phyloP scores from a whole-genome alignment of 2,797 vertebrate species.

The Catostomus latipinnis region DNA sequence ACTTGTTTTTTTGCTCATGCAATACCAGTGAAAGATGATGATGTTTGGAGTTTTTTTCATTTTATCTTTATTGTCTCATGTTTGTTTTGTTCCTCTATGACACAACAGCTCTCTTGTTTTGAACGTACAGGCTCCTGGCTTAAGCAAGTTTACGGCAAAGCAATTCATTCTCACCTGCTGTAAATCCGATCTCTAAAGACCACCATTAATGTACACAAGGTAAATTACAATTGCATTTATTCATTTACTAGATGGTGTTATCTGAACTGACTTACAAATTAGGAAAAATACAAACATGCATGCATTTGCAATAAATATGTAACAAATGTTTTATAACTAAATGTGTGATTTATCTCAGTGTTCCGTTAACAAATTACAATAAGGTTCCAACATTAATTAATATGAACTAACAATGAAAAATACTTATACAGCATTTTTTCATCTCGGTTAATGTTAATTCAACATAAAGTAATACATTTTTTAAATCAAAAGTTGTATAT shows the following conservation, averaged over 20 bases:
- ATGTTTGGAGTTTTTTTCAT: conserved; percentile 21
- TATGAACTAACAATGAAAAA: no score
- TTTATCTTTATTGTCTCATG: conserved; percentile 24
- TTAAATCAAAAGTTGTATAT: no score
- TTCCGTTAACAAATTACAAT: no score
- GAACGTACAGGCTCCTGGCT: no score
- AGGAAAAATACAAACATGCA: neutral
- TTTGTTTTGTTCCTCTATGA: conserved; percentile 19
- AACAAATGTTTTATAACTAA: no score
- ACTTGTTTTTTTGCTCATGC: conserved; percentile 58
- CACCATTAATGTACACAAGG: no score
- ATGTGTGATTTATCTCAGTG: neutral
- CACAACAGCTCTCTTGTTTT: no score
- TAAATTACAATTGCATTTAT: neutral
- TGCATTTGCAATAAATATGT: neutral
- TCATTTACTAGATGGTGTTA: neutral
- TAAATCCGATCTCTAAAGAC: no score
- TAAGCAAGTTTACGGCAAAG: neutral
- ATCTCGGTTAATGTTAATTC: no score
- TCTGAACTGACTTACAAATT: neutral
- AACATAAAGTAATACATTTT: no score
- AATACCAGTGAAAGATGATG: conserved; percentile 75
- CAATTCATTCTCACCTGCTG: neutral
- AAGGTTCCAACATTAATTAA: no score
- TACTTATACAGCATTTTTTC: no score